Conservation (phyloP, 2,797 vertebrate genomes). For the Sebastolobus alascanus region DNA sequence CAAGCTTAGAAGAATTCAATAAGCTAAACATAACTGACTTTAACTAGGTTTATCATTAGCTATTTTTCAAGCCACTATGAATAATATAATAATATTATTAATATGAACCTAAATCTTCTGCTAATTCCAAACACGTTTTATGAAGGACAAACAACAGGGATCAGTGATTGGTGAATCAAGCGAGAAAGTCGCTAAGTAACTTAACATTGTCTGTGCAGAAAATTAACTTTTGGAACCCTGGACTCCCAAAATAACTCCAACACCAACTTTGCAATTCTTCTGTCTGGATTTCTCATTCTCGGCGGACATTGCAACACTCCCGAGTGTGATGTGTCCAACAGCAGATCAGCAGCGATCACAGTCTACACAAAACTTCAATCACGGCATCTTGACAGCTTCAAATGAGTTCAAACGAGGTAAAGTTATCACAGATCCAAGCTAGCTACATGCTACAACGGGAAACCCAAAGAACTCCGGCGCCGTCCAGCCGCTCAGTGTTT, state of each 20-base stretch:
- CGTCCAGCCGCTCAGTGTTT: neutral
- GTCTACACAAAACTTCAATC: conserved; percentile 6
- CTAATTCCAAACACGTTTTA: no score
- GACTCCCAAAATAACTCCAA: neutral
- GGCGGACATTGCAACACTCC: conserved; percentile 12
- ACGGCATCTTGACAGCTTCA: conserved; percentile 22
- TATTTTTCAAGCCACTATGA: no score
- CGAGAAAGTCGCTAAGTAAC: no score
- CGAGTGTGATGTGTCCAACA: conserved; percentile 20
- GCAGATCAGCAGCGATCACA: conserved; percentile 7
- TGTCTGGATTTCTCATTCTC: conserved; percentile 15
- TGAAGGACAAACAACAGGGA: no score
- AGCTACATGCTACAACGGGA: neutral
- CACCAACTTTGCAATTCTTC: conserved; percentile 1
- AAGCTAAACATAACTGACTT: no score
- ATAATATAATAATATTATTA: no score
- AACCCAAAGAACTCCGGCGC: neutral
- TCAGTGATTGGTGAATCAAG: no score
- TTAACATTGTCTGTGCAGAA: neutral
- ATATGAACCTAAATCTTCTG: no score
- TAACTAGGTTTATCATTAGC: no score
- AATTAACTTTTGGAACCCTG: neutral
- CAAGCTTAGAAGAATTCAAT: no score
- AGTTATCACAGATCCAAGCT: neutral
- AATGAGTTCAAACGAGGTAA: neutral